phyloP scores from a whole-genome alignment of 2,113 vertebrate genomes.

The Choloepus hoffmanni region DNA sequence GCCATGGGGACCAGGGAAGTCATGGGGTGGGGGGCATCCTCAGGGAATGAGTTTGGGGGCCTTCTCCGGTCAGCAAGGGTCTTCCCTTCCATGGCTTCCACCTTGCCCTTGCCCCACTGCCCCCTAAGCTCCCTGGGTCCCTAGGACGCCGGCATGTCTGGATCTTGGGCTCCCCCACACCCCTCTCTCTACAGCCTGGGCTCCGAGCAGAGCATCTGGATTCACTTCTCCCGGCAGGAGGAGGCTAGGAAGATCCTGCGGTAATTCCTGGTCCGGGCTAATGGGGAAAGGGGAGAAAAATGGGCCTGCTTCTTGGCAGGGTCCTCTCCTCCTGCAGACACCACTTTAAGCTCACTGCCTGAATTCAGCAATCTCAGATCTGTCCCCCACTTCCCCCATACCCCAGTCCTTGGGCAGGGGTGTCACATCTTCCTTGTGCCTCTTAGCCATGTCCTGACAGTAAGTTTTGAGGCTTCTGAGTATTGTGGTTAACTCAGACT shows the following conservation, averaged over 20 bases:
- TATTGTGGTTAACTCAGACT: not conserved
- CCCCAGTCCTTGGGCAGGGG: not conserved
- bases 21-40: not conserved
- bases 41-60: not conserved
- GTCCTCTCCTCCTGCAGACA: not conserved
- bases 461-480: not conserved
- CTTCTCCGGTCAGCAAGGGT: not conserved
- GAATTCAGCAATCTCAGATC: not conserved
- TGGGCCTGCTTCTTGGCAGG: no score
- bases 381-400: accelerated
- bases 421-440: not conserved
- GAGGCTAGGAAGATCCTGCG: conserved; percentile 86
- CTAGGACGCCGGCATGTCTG: not conserved
- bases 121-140: not conserved
- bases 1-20: not conserved
- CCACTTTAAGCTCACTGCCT: not conserved
- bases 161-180: accelerated
- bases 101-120: not conserved
- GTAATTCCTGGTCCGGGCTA: conserved; percentile 78
- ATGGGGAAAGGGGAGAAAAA: accelerated
- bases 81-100: accelerated
- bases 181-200: conserved; percentile 87
- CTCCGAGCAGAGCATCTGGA: conserved; percentile 84
- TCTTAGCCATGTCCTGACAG: not conserved
- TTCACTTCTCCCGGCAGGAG: conserved; percentile 84